phyloP scores from a whole-genome alignment of 2,797 vertebrate species.

The Falco columbarius region DNA sequence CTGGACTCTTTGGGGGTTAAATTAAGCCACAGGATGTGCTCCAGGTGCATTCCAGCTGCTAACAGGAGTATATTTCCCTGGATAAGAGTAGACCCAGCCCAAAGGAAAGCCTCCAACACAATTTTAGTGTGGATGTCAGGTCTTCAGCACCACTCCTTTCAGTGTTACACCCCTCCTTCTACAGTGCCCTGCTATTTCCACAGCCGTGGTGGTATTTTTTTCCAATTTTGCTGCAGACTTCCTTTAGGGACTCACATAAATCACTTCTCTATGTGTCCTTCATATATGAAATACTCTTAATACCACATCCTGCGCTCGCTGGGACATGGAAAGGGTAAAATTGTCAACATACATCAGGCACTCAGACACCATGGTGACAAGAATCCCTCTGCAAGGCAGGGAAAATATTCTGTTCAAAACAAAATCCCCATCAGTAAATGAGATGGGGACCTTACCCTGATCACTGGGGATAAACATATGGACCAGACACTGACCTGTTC shows the following conservation, averaged over 20 bases:
- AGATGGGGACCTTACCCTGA: background rate
- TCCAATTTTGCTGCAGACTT: background rate
- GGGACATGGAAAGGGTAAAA: constrained; percentile 31
- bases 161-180: background rate
- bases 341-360: constrained; percentile 26
- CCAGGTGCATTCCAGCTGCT: background rate
- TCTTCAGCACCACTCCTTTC: background rate
- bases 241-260: background rate
- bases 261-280: constrained; percentile 11
- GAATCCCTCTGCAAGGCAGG: background rate
- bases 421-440: background rate
- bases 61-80: background rate
- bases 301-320: background rate
- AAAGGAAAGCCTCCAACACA: background rate
- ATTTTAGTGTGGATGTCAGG: background rate
- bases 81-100: background rate
- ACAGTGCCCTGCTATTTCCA: background rate
- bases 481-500: background rate
- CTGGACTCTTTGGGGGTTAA: background rate
- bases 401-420: background rate
- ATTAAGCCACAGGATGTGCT: background rate
- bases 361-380: constrained; percentile 14
- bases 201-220: background rate
- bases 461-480: background rate
- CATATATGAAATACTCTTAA: constrained; percentile 6